Percentiles rank a stretch among this genome's conserved stretches.
Conservation (phyloP, 1,140 invertebrate genomes). For the Leptestheria dahalacensis region DNA sequence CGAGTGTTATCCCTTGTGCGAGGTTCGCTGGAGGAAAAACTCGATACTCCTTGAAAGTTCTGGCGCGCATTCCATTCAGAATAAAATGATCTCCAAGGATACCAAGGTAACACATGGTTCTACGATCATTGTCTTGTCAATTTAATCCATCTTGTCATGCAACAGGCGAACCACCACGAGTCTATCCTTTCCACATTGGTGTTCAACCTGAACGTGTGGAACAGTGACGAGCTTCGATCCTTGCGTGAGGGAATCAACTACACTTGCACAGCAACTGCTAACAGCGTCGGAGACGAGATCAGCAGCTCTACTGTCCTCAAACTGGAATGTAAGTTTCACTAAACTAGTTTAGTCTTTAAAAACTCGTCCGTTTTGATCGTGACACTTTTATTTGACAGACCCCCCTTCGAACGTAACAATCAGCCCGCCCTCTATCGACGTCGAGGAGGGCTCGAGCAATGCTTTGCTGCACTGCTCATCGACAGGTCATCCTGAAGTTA, state of each 20-base stretch:
- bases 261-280: constrained; percentile 60
- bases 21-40: constrained; percentile 67
- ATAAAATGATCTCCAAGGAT: neutral
- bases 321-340: constrained; percentile 78
- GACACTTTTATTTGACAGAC: constrained; percentile 37
- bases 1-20: constrained; percentile 67
- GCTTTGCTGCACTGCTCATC: constrained; percentile 58
- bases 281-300: constrained; percentile 45
- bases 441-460: constrained; percentile 58
- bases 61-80: constrained; percentile 34
- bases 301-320: constrained; percentile 62
- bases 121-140: neutral
- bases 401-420: constrained; percentile 71
- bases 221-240: constrained; percentile 54
- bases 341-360: too few relatives aligned
- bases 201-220: constrained; percentile 68
- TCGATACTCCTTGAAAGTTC: constrained; percentile 33
- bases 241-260: constrained; percentile 62
- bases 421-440: constrained; percentile 48
- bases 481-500: constrained; percentile 46
- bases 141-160: neutral
- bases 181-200: constrained; percentile 67
- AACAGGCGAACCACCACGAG: constrained; percentile 57
- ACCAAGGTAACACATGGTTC: neutral
- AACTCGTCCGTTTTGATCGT: too few relatives aligned